Evolutionary conservation across 2,113 vertebrate genomes (phyloP).

Genomic region (Maylandia zebra): DNA sequence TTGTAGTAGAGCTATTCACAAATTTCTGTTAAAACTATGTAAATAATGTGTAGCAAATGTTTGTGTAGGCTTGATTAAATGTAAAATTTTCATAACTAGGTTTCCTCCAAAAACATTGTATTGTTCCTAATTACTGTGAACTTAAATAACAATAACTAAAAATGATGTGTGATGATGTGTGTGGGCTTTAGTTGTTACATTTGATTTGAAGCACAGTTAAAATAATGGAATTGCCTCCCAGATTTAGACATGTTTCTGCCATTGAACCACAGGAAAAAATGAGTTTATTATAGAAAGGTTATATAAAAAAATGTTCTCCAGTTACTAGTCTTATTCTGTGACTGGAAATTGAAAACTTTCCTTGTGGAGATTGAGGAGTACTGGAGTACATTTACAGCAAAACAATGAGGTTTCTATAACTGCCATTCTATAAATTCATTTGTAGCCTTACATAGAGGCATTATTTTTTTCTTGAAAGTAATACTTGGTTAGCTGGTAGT

Average conservation of each 20-base stretch:
- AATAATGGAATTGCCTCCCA: neutral
- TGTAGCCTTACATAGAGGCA: neutral
- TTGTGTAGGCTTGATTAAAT: neutral
- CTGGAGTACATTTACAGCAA: neutral
- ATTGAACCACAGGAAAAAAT: neutral
- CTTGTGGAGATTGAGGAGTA: accelerated
- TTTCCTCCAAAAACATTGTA: neutral
- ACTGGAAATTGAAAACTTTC: neutral
- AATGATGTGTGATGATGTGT: neutral
- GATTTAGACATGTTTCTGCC: neutral
- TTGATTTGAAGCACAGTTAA: neutral
- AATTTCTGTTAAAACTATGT: neutral
- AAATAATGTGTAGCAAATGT: neutral
- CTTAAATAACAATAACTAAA: neutral
- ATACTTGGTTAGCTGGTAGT: neutral
- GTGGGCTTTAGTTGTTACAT: neutral
- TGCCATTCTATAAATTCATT: neutral
- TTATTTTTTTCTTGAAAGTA: neutral
- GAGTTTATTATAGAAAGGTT: neutral
- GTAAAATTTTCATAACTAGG: accelerated
- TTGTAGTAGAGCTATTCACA: neutral
- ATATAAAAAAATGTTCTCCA: too few species aligned
- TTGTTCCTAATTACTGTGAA: neutral
- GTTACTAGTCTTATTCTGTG: neutral
- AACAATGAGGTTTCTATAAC: neutral